Percentiles rank a stretch among this genome's conserved stretches.
phyloP scores from a whole-genome alignment of 2,797 vertebrate species.

The Coracias cyanogaster region DNA sequence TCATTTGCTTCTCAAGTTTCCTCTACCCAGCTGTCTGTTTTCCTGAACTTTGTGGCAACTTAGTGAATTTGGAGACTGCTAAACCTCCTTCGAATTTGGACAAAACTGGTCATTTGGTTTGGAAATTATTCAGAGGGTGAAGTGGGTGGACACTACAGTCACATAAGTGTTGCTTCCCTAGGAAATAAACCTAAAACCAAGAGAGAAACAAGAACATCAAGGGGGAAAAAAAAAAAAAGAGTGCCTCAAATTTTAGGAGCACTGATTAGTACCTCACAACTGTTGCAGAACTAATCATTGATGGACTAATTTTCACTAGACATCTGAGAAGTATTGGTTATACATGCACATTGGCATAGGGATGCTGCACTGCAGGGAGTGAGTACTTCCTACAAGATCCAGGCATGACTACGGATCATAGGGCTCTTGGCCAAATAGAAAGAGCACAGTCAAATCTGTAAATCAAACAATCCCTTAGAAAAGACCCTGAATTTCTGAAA shows the following conservation, averaged over 20 bases:
- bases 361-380: background rate
- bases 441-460: background rate
- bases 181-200: background rate
- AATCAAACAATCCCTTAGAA: background rate
- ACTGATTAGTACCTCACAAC: background rate
- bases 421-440: background rate
- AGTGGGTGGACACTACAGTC: background rate
- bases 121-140: background rate
- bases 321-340: background rate
- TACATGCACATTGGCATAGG: background rate
- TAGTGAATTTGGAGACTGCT: background rate
- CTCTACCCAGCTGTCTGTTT: background rate
- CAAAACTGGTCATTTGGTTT: background rate
- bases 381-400: background rate
- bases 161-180: background rate
- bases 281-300: background rate
- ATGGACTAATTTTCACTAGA: background rate
- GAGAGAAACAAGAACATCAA: background rate
- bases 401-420: fast-evolving
- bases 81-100: background rate
- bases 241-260: background rate
- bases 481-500: background rate
- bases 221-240: background rate
- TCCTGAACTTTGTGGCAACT: background rate
- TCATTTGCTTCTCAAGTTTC: background rate